phyloP scores from a whole-genome alignment of 2,797 vertebrate species.

The Argentina silus region DNA sequence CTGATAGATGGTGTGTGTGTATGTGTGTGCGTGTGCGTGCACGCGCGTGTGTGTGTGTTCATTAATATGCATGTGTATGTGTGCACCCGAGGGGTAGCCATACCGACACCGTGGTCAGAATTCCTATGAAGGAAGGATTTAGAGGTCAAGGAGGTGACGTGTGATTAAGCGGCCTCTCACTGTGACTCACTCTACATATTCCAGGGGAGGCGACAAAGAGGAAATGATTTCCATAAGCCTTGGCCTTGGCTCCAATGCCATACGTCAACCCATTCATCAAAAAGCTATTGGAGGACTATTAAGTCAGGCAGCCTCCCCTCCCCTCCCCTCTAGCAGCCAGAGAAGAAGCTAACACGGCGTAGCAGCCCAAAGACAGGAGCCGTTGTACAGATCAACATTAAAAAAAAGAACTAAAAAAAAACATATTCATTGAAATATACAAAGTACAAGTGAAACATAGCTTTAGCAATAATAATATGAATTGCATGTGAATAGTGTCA shows the following conservation, averaged over 20 bases:
- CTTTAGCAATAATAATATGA: no score
- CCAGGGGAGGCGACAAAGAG: conserved; percentile 15
- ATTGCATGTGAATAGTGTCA: no score
- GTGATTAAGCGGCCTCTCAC: conserved; percentile 13
- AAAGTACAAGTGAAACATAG: no score
- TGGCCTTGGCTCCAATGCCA: conserved; percentile 47
- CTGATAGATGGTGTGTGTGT: neutral
- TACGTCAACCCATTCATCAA: conserved; percentile 55
- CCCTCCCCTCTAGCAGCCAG: conserved; percentile 25
- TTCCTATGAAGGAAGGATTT: conserved; percentile 7
- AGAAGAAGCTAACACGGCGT: neutral
- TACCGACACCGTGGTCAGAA: conserved; percentile 31
- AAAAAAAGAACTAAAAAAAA: no score
- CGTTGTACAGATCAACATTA: no score
- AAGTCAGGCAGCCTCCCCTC: conserved; percentile 45
- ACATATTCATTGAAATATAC: no score
- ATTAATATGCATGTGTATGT: no score
- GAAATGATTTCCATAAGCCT: conserved; percentile 59
- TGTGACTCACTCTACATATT: conserved; percentile 47
- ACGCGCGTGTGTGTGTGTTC: neutral
- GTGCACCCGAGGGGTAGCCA: no score
- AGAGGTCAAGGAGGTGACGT: conserved; percentile 49
- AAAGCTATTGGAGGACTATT: conserved; percentile 30
- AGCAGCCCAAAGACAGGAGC: conserved; percentile 18
- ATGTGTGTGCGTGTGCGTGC: neutral